Evolutionary conservation across 2,113 vertebrate species (phyloP), one percentile per base, ranked within the genome.

Genomic region (Azemiops feae): DNA sequence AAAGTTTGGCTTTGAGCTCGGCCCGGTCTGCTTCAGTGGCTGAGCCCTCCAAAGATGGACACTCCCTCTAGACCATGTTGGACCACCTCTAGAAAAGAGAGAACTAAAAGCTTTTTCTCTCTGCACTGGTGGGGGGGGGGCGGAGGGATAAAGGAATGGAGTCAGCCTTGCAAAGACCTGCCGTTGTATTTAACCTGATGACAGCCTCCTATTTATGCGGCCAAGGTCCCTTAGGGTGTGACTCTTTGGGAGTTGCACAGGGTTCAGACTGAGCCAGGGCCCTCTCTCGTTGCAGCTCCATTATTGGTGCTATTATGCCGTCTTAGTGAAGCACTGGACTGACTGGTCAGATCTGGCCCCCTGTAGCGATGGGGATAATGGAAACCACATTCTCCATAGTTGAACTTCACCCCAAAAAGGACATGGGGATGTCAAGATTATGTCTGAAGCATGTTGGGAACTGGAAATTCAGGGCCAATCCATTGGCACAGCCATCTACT

Each of bases 1-100:
- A 95, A 99, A 99, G 96, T 99, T 99, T 58, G 99, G 99, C 89
- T 99, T 99, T 95, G 97, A 99, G 95, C 97, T 99, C 43, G 99
- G 99, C 58, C 98, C 97, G 0, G 98, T 99, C 14, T 99, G 99
- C 97, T 99, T 99, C 94, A 97, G 94, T 58, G 98, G 98, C 95
- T 99, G 98, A 98, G 4, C 25, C 9, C 0, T 22, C 53, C 53
- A 34, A 23, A 45, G 23, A 30, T 20, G 74, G n/a, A n/a, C 54
- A 45, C 85, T 85, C 89, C 88, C 88, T 90, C 90, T 27, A 1
- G 14, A 52, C 14, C 47, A 20, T 50, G 27, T 0, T 1, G 1
- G 30, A 89, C 81, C 52, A 14, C 60, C 12, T 45, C 30, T 39
- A 54, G 45, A 53, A 58, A 39, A 53, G 89, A 58, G 69, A 50